Conservation (phyloP, 2,113 vertebrate species). For the Tringa solitaria region DNA sequence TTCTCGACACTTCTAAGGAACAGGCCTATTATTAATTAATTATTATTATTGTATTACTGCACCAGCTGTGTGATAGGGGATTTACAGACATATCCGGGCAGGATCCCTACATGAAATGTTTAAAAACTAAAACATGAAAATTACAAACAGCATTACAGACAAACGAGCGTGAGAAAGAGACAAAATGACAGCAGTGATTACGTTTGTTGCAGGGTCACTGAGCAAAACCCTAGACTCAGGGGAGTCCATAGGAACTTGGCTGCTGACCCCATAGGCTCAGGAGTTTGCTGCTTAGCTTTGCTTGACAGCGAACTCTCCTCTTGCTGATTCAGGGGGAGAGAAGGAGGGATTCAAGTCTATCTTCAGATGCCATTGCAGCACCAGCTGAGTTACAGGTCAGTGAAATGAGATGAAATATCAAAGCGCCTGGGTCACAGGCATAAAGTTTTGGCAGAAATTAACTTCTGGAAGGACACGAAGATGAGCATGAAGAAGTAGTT, state of each 20-base stretch:
- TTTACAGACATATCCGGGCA: constrained; percentile 41
- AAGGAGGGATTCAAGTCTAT: neutral
- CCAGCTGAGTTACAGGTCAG: neutral
- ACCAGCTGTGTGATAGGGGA: constrained; percentile 38
- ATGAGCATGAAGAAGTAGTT: neutral
- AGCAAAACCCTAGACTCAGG: neutral
- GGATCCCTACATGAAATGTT: constrained; percentile 22
- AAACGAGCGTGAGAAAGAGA: neutral
- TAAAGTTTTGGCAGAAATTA: neutral
- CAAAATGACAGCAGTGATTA: constrained; percentile 9
- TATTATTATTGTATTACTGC: constrained; percentile 58
- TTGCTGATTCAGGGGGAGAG: neutral
- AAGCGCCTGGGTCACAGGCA: neutral
- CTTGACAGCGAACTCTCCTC: neutral
- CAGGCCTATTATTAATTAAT: constrained; percentile 65
- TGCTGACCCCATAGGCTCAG: neutral
- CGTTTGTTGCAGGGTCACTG: neutral
- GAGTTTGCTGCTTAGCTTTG: neutral
- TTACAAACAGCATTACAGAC: constrained; percentile 28
- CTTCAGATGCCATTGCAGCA: neutral
- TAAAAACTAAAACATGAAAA: constrained; percentile 32
- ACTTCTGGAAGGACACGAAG: neutral
- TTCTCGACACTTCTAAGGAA: constrained; percentile 55
- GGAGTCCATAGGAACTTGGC: neutral
- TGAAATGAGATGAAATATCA: neutral